Evolutionary conservation across 2,797 vertebrate genomes (phyloP), one percentile per base, ranked within the genome.

Genomic region (Alosa sapidissima): DNA sequence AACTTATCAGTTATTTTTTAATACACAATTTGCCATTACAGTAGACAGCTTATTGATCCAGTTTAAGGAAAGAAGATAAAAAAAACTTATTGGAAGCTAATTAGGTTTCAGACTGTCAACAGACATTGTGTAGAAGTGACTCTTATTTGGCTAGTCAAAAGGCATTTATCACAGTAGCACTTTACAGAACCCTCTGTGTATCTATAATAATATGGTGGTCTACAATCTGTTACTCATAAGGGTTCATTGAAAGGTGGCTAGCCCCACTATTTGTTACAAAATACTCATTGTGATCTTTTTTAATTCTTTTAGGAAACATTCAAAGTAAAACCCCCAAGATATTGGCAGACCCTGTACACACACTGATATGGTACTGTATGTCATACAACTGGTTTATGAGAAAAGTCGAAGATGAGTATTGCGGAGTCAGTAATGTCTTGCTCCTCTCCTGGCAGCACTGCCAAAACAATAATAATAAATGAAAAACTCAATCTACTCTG

Each of bases 1-100:
- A 45, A 78, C 41, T 78, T 47, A 78, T 19, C 68, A 75, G 68
- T 75, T 21, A 78, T 78, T 78, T 78, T 78, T 41, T 9, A 41
- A 75, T 41, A 14, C 68, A 78, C 72, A 36, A 47, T 78, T 78
- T 78, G 72, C 41, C 72, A 78, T 78, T 75, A 19, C 36, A 78
- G 72, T 78, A 78, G 14, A 47, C 72, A 21, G 72, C 72, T 45
- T 78, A 47, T 78, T 78, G 36, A 78, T 78, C 72, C 72, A 21
- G 36, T 14, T 19, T 21, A 47, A 21, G 72, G 72, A 78, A 47
- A 78, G 41, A 21, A 47, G 72, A 78, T 21, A 45, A 7, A 60
- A 41, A 41, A n/a, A 78, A 45, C 72, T 78, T 78, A 41, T 45
- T 21, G 7, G 13, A 78, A 45, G 16, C 72, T 78, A 78, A 78